Evolutionary conservation across 2,797 vertebrate species (phyloP), one percentile per base, ranked within the genome.

Genomic region (Malurus splendens): DNA sequence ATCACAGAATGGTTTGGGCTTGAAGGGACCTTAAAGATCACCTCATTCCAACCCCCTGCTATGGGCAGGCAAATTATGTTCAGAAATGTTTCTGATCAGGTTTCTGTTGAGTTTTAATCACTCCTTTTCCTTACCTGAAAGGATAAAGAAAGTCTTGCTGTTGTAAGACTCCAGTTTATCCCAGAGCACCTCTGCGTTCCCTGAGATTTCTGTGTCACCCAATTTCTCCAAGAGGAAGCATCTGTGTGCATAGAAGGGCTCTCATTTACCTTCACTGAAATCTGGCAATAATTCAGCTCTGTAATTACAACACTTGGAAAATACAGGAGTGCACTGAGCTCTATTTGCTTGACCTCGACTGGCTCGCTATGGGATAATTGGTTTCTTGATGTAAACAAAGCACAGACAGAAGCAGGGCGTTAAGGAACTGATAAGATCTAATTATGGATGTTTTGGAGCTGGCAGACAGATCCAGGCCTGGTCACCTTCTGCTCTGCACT

Each of bases 401-500:
- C 54, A 44, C 24, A 82, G 87, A 54, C 77, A 75, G 77, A 75
- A 89, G 51, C 55, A 54, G 76, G 80, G 83, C 66, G 65, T 80
- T 90, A 80, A 93, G 80, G 59, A 83, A 54, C 70, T 62, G 82
- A 38, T 92, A 87, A 72, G 47, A 73, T 85, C 47, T 93, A 91
- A 92, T 92, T 90, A 68, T 50, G 78, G 86, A 32, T 9, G 2
- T 90, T 82, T 87, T 10, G 2, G 76, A 74, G 59, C 42, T 90
- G 72, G 41, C 85, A 95, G 82, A 77, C 17, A 5, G n/a, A 82
- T 74, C 86, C 80, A 74, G 60, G 65, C 57, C 68, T 59, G 65
- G 47, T 90, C 89, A 80, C 92, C 94, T 94, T 82, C 72, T 94
- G 91, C 90, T 93, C 79, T 64, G 57, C 50, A n/a, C 45, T 89